Evolutionary conservation across 1,140 invertebrate species (phyloP), one percentile per base, ranked within the genome.

Genomic region (Drosophila rufa): DNA sequence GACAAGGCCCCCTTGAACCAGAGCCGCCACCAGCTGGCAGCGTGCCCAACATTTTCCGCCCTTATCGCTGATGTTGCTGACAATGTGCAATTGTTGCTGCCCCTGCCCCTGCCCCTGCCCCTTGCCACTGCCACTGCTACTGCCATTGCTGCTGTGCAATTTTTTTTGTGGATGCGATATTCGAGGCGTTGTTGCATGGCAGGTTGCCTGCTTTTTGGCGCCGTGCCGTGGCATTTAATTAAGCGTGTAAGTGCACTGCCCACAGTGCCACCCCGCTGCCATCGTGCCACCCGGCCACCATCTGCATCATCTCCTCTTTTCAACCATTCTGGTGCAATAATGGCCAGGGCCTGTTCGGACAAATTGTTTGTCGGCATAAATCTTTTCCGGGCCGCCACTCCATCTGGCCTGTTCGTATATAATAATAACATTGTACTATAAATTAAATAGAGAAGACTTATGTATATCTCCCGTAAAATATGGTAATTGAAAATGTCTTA

Each of bases 11-110:
- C 47, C 8, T 1, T 30, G 48, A 70, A 56, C 48, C 62, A 25
- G 36, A 42, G 22, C 42, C 42, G 25, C 51, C 40, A 43, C 53
- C 62, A 43, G 56, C 62, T 87, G 84, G 84, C 84, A 81, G 47
- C 33, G 48, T 84, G 84, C 84, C 84, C 69, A 87, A 75, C 76
- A 67, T 62, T 78, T 65, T 67, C 43, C 56, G 50, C 62, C 83
- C 75, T 77, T 87, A 87, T 87, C 84, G 84, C 84, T 87, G 84
- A 84, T 87, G 84, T 80, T 87, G 84, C 80, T 86, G 82, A 83
- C 84, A 89, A 69, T 73, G 68, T 82, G 78, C 74, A 79, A 65
- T 80, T 78, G 80, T 75, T 58, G 56, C 57, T 75, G 65, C 45
- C 48, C 33, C 50, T 40, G 30, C 43, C n/a, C n/a, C n/a, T n/a